Evolutionary conservation across 2,113 vertebrate species (phyloP), one percentile per base, ranked within the genome.

Genomic region (Periophthalmus modestus): DNA sequence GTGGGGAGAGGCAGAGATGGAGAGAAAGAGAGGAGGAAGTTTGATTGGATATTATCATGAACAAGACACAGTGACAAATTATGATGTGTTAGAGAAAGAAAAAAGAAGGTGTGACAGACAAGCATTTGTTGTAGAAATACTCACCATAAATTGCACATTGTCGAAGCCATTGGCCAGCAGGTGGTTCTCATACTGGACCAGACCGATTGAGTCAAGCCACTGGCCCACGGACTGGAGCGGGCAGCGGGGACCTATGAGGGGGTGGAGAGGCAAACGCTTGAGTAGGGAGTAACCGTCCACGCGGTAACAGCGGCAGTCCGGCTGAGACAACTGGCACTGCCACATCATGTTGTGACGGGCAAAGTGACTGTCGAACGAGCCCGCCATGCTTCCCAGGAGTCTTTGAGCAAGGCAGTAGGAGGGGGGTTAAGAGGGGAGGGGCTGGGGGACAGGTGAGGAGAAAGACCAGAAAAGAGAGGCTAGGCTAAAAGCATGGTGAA

Each of bases 111-210:
- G 62, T 61, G 67, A 39, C 13, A 55, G 34, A 67, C 23, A 28
- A 54, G 66, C 11, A 57, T 19, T 39, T 33, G 43, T 14, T 48
- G 62, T 48, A 4, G 61, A 47, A 72, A 75, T 73, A 89, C 96
- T 96, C 95, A 98, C 96, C 96, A 98, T 97, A 85, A 99, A 98
- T 89, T 98, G 97, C 83, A 99, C 96, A 89, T 96, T 98, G 95
- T 99, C 97, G 92, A 98, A 99, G 92, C 97, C 97, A 84, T 98
- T 99, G 88, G 97, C 96, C 94, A 98, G 95, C 94, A 99, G 95
- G 96, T 99, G 97, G 94, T 97, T 98, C 94, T 98, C 97, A 79
- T 99, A 99, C 92, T 99, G 97, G 94, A 97, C 96, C 91, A 98
- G 94, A 89, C 97, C 97, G 93, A 99, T 97, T 94, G 95, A 96